These are phyloP conservation scores for Canis aureus DNA, from an alignment of 2,113 vertebrate species.

Conservation along the genomic window DNA sequence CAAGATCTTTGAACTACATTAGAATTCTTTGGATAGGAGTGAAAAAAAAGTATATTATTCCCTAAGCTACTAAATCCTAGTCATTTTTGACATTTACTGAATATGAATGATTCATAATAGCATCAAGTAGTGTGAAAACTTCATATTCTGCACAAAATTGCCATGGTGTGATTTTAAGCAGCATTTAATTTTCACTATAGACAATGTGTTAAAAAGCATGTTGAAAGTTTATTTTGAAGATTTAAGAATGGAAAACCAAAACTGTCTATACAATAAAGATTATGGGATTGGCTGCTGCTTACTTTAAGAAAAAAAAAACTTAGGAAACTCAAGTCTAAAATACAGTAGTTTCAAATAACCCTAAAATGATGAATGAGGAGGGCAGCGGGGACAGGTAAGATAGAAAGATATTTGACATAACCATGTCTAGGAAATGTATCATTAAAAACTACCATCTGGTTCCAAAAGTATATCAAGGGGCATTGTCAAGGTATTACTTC, in stretches of 20 bases:
- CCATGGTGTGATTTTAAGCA: conserved; percentile 70
- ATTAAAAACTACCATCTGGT: not conserved
- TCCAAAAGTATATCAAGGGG: not conserved
- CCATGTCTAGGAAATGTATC: not conserved
- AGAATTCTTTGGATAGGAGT: not conserved
- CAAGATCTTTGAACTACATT: conserved; percentile 4
- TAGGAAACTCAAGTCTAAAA: conserved; percentile 38
- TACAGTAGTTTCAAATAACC: not conserved
- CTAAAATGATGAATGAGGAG: not conserved
- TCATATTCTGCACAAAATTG: conserved; percentile 60
- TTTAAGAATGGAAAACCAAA: conserved; percentile 37
- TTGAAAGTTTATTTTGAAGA: conserved; percentile 62
- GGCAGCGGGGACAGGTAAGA: not conserved
- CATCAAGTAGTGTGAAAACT: conserved; percentile 57
- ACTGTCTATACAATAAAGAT: conserved; percentile 21
- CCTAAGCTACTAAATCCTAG: conserved; percentile 52
- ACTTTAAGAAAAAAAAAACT: not conserved
- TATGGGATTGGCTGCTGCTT: not conserved
- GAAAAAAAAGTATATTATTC: not conserved
- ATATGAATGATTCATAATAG: conserved; percentile 68
- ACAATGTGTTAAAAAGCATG: conserved; percentile 55
- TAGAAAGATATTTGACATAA: not conserved
- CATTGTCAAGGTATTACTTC: not conserved
- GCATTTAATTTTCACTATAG: conserved; percentile 72
- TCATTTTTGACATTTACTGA: conserved; percentile 65